A percentile compares a stretch with the other conserved stretches of the same genome.
phyloP scores from a whole-genome alignment of 2,113 vertebrate genomes.

The Artemisiospiza belli region DNA sequence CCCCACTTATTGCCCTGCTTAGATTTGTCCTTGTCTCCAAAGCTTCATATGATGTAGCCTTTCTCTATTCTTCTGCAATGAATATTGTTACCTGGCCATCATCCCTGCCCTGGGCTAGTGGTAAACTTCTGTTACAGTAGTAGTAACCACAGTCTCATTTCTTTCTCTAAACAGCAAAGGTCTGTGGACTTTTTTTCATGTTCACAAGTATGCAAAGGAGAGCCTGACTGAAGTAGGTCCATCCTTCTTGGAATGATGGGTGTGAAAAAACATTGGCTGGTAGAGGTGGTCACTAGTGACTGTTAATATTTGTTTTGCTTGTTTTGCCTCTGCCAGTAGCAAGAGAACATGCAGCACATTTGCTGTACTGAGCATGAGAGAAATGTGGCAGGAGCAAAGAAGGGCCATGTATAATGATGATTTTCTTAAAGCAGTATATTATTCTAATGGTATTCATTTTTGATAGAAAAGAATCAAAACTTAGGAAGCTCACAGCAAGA shows the following conservation, averaged over 20 bases:
- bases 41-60: neutral
- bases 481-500: neutral
- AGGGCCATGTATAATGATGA: neutral
- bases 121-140: neutral
- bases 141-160: neutral
- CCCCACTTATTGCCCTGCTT: neutral
- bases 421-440: neutral
- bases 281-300: neutral
- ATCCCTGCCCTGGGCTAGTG: neutral
- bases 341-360: neutral
- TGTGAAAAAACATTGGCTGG: neutral
- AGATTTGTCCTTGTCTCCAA: neutral
- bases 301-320: neutral
- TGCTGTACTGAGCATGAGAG: neutral
- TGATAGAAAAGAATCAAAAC: neutral
- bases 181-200: neutral
- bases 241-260: neutral
- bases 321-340: neutral
- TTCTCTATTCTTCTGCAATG: neutral
- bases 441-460: neutral
- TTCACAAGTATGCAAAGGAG: neutral
- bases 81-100: neutral
- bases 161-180: neutral
- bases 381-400: neutral
- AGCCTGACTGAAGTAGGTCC: neutral